phyloP scores from a whole-genome alignment of 1,140 invertebrate genomes.

The Plutomurus gul region DNA sequence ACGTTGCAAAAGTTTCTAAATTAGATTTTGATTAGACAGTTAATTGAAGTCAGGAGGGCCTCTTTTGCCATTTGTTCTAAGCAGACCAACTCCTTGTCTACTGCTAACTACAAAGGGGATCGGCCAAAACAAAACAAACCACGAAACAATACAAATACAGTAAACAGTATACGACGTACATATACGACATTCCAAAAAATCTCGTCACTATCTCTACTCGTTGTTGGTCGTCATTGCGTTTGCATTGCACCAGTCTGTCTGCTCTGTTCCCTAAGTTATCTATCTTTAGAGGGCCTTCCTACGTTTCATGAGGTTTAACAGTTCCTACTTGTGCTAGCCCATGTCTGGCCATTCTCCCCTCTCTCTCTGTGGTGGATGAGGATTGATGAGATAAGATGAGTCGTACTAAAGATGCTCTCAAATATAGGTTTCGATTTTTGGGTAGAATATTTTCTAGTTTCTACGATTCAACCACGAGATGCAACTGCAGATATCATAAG shows the following conservation, averaged over 20 bases:
- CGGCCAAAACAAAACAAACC: not conserved
- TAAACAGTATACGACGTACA: too few relatives aligned
- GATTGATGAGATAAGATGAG: not conserved
- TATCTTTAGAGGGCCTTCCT: too few relatives aligned
- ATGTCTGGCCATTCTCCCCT: not conserved
- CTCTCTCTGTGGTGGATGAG: not conserved
- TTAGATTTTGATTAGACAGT: slow-evolving; percentile 48
- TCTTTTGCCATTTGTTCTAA: slow-evolving; percentile 18
- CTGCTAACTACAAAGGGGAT: not conserved
- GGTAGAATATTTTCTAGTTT: not conserved
- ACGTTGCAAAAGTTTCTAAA: slow-evolving; percentile 43
- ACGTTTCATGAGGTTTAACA: too few relatives aligned
- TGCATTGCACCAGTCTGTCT: too few relatives aligned
- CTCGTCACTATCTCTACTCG: too few relatives aligned
- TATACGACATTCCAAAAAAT: too few relatives aligned
- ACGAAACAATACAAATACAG: not conserved
- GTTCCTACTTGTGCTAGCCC: not conserved
- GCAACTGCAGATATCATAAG: not conserved
- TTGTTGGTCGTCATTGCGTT: too few relatives aligned
- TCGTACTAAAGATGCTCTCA: not conserved
- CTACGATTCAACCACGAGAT: not conserved
- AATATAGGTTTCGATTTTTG: not conserved
- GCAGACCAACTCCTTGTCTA: not conserved
- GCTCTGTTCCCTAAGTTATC: too few relatives aligned
- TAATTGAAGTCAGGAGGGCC: slow-evolving; percentile 42